Conservation (phyloP, 30 jellyfish, hydroid and myxozoan genomes). For the Hydra vulgaris region DNA sequence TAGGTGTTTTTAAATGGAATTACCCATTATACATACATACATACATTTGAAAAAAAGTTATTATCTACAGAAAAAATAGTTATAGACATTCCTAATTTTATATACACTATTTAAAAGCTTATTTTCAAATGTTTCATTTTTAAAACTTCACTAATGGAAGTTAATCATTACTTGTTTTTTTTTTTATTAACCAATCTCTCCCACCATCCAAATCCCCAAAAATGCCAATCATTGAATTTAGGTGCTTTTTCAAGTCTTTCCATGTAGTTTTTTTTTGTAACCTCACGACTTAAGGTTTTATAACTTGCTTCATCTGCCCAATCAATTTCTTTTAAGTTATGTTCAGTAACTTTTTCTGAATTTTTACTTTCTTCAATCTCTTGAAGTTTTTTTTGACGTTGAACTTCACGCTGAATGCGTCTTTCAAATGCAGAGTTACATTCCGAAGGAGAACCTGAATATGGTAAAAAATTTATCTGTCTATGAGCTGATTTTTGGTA, state of each 20-base stretch:
- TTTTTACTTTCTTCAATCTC: conserved; percentile 2
- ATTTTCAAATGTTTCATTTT: neutral
- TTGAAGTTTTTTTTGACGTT: conserved; percentile 27
- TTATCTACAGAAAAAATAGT: too few species aligned
- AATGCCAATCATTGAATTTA: conserved; percentile 53
- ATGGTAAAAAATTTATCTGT: conserved; percentile 42
- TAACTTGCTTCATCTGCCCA: conserved; percentile 95
- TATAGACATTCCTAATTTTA: too few species aligned
- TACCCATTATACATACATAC: too few species aligned
- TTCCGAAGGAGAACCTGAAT: conserved; percentile 50
- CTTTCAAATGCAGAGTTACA: conserved; percentile 34
- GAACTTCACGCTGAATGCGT: conserved; percentile 43
- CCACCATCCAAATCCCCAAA: conserved; percentile 98
- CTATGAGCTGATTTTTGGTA: conserved; percentile 50
- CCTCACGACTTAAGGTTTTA: conserved; percentile 49
- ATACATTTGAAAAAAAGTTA: too few species aligned
- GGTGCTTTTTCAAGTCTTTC: conserved; percentile 44
- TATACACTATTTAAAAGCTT: too few species aligned
- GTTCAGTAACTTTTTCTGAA: conserved; percentile 1
- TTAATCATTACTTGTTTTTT: neutral
- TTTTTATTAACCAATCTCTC: conserved; percentile 46
- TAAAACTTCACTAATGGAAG: neutral
- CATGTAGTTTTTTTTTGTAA: conserved; percentile 6
- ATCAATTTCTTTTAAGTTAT: conserved; percentile 39
- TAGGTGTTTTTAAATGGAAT: too few species aligned